Conservation (phyloP, 64 coral and sea anemone genomes). For the Trachythela sp. region DNA sequence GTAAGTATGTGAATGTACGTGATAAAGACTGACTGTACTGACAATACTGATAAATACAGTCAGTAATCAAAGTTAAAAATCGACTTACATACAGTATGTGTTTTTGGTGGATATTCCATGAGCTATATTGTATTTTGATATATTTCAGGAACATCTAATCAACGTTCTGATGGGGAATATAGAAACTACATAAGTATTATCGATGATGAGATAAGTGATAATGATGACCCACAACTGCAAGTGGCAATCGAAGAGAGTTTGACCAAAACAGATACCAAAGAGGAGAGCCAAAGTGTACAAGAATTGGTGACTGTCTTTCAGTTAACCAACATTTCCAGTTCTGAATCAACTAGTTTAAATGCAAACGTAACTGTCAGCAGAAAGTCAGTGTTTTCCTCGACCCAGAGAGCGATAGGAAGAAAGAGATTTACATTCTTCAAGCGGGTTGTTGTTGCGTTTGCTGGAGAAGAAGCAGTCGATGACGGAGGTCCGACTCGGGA, state of each 20-base stretch:
- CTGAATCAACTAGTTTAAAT: not conserved
- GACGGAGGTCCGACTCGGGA: slow-evolving; percentile 57
- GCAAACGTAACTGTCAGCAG: slow-evolving; percentile 47
- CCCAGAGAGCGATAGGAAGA: slow-evolving; percentile 44
- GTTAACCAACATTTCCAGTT: not conserved
- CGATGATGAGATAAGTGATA: too few relatives aligned
- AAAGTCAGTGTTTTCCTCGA: slow-evolving; percentile 37
- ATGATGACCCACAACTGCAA: not conserved
- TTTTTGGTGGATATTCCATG: too few relatives aligned
- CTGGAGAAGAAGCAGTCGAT: slow-evolving; percentile 62
- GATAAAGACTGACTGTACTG: too few relatives aligned
- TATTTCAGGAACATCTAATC: too few relatives aligned
- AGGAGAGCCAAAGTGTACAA: slow-evolving; percentile 16
- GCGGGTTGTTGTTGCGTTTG: slow-evolving; percentile 51
- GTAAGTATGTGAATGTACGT: too few relatives aligned
- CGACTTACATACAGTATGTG: too few relatives aligned
- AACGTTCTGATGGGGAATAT: too few relatives aligned
- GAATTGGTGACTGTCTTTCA: not conserved
- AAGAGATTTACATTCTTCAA: slow-evolving; percentile 57
- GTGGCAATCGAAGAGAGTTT: slow-evolving; percentile 24
- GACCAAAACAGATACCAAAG: not conserved
- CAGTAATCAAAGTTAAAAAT: too few relatives aligned
- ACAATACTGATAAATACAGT: too few relatives aligned
- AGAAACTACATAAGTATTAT: too few relatives aligned
- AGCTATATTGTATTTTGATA: too few relatives aligned